These are phyloP conservation scores for Felis chaus DNA, from an alignment of 2,113 vertebrate genomes.

Conservation along the genomic window DNA sequence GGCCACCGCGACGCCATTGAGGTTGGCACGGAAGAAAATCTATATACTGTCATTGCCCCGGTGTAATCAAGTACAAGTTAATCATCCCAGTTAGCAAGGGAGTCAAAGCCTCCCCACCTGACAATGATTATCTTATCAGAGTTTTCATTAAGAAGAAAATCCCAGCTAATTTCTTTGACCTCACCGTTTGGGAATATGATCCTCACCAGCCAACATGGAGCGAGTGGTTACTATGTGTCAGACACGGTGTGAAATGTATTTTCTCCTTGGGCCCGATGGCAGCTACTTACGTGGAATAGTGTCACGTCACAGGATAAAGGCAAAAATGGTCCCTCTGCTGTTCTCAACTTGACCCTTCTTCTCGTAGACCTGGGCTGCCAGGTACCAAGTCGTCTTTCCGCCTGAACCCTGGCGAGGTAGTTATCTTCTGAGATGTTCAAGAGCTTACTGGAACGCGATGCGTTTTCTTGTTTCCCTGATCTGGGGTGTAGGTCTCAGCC, in stretches of 20 bases:
- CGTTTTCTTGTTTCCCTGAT: not conserved
- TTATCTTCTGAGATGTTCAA: not conserved
- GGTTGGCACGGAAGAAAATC: not conserved
- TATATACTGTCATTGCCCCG: not conserved
- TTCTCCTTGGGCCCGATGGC: not conserved
- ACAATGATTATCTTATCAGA: constrained; percentile 7
- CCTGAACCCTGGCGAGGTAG: rapidly evolving
- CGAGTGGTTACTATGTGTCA: constrained; percentile 42
- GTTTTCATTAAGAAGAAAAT: constrained; percentile 51
- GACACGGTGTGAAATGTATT: not conserved
- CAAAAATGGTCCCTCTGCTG: not conserved
- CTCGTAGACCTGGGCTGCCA: not conserved
- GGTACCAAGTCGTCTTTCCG: not conserved
- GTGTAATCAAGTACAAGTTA: not conserved
- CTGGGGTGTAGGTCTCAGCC: not conserved
- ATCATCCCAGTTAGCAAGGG: not conserved
- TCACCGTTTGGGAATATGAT: not conserved
- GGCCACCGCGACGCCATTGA: rapidly evolving
- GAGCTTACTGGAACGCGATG: not conserved
- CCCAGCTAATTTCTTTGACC: constrained; percentile 45
- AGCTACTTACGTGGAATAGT: not conserved
- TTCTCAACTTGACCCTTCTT: not conserved
- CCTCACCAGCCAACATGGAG: not conserved
- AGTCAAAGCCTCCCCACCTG: not conserved
- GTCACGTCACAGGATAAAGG: not conserved